Evolutionary conservation across 2,113 vertebrate genomes (phyloP), one percentile per base, ranked within the genome.

Genomic region (Piprites chloris): DNA sequence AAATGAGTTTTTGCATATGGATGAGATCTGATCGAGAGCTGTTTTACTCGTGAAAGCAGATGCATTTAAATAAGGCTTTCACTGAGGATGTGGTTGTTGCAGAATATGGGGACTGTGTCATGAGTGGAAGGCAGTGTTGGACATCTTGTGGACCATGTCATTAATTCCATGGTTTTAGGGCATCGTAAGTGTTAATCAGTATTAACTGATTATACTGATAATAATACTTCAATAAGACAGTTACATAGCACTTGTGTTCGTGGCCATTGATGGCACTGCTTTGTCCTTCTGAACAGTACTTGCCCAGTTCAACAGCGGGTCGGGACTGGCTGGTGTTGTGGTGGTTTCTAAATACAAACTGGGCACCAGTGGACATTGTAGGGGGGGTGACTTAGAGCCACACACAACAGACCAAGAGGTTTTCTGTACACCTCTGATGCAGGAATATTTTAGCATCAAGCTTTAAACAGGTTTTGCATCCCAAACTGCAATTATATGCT

Each of bases 1-100:
- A 19, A 26, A 0, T 15, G 32, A 27, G 24, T 30, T 66, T 56
- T 21, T 59, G 58, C 5, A 0, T 15, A 12, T 0, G 0, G 44
- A 35, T 53, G n/a, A 82, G 42, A 46, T n/a, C 13, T 41, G 46
- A 17, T 39, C 21, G 28, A 83, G 33, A n/a, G 12, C 71, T 62
- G 35, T 1, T 37, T 67, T 47, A 17, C 9, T 30, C 4, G 16
- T 39, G 62, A 37, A 75, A 56, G 39, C 35, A 41, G 58, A 24
- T 8, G 14, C 30, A 63, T 33, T 19, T 74, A 42, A 85, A 69
- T 67, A 42, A 72, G 3, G 16, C 18, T 75, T 80, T 76, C 33
- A 35, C 16, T 14, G 71, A 35, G 39, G 30, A 12, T 6, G 1
- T 1, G 6, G 12, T 4, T 58, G 32, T 44, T 42, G 49, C 50